Percentiles rank a stretch among this genome's conserved stretches.
Evolutionary conservation across 2,888 invertebrate genomes (phyloP).

Genomic region (Sisyra terminalis): DNA sequence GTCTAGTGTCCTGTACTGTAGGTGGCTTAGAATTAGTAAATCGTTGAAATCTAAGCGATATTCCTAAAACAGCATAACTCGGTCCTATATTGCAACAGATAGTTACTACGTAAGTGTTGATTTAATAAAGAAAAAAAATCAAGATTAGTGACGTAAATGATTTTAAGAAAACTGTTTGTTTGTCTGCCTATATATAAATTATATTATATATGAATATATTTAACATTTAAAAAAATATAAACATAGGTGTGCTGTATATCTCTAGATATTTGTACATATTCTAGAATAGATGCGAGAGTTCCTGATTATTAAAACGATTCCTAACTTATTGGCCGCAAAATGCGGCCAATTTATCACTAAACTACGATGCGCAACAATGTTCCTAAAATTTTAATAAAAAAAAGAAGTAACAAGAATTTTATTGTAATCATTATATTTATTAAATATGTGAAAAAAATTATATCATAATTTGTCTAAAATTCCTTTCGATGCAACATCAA

Average conservation of each 20-base stretch:
- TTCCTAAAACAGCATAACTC: conserved; percentile 1
- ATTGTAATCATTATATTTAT: conserved; percentile 8
- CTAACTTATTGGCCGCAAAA: conserved; percentile 6
- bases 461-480: conserved; percentile 7
- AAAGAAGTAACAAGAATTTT: conserved; percentile 7
- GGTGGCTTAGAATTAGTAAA: conserved; percentile 1
- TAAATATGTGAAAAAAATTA: conserved; percentile 3
- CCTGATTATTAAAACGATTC: conserved; percentile 20
- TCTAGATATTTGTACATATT: conserved; percentile 3
- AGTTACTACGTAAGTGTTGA: conserved; percentile 24
- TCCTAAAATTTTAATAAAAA: conserved; percentile 9
- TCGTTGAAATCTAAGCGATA: conserved; percentile 1
- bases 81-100: conserved; percentile 25
- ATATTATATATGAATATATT: not conserved
- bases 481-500: conserved; percentile 2
- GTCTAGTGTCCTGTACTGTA: not conserved
- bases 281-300: conserved; percentile 20
- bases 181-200: too few species aligned
- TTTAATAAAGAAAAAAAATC: not conserved
- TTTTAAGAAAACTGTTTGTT: too few species aligned
- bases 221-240: not conserved
- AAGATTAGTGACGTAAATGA: too few species aligned
- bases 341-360: conserved; percentile 2
- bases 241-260: conserved; percentile 1
- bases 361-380: conserved; percentile 10